A percentile compares a stretch with the other conserved stretches of the same genome.
Conservation (phyloP, 1,140 invertebrate species). For the Aphelinus atriplicis region DNA sequence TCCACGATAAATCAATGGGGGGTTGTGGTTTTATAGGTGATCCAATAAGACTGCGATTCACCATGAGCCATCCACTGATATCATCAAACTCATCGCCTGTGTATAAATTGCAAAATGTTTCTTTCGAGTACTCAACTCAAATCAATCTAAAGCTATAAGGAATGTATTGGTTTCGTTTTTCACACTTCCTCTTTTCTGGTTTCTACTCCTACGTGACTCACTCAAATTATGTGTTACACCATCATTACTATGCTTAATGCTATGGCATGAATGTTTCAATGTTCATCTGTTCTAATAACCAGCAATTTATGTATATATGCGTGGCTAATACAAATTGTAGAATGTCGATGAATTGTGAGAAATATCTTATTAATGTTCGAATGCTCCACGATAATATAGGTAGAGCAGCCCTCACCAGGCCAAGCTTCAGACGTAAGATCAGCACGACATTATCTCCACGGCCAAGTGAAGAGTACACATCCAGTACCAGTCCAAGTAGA, state of each 20-base stretch:
- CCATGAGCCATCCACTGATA: no score
- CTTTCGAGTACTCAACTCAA: no score
- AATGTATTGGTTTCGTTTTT: not conserved
- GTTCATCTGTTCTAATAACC: constrained; percentile 24
- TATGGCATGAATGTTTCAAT: constrained; percentile 4
- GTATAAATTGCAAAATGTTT: no score
- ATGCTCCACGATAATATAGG: constrained; percentile 30
- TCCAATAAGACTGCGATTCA: no score
- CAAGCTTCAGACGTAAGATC: constrained; percentile 57
- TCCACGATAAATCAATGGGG: no score
- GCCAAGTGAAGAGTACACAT: constrained; percentile 43
- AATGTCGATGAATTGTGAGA: not conserved
- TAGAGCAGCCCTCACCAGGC: constrained; percentile 14
- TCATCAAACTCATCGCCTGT: no score
- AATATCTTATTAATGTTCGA: constrained; percentile 32
- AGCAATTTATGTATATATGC: constrained; percentile 33
- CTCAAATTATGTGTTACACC: constrained; percentile 5
- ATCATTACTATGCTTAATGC: constrained; percentile 32
- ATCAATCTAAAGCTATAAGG: no score
- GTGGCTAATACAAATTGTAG: constrained; percentile 31
- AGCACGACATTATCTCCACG: constrained; percentile 64
- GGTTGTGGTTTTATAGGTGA: no score
- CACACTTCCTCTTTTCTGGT: constrained; percentile 23
- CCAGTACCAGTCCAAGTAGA: constrained; percentile 44
- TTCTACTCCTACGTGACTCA: constrained; percentile 16